These are phyloP conservation scores for Druon quercuslanigerum DNA, from an alignment of 1,140 invertebrate species.

Conservation along the genomic window DNA sequence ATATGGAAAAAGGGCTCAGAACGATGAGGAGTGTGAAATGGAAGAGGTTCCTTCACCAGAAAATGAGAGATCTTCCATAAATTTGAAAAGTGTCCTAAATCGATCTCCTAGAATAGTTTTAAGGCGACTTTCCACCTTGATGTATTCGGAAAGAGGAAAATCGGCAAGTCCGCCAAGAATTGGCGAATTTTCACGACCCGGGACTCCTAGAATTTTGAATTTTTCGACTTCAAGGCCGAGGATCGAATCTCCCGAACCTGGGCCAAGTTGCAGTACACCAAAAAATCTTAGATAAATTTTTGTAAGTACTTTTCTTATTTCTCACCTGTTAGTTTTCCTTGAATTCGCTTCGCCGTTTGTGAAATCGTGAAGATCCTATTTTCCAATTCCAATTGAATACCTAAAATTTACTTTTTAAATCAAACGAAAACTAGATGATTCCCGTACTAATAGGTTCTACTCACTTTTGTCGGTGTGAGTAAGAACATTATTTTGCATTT, in stretches of 20 bases:
- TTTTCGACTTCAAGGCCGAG: neutral
- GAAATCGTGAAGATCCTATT: slow-evolving; percentile 66
- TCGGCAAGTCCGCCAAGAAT: slow-evolving; percentile 38
- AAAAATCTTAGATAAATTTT: neutral
- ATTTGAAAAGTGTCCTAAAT: neutral
- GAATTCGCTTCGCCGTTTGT: slow-evolving; percentile 64
- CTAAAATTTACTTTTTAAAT: slow-evolving; percentile 60
- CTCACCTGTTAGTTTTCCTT: slow-evolving; percentile 67
- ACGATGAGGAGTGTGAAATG: slow-evolving; percentile 30
- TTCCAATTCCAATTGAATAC: slow-evolving; percentile 77
- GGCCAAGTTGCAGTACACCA: slow-evolving; percentile 50
- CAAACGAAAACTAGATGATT: slow-evolving; percentile 38
- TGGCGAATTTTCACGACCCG: neutral
- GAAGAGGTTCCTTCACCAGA: neutral
- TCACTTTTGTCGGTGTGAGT: slow-evolving; percentile 77
- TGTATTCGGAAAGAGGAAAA: slow-evolving; percentile 44
- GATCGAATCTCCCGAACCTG: slow-evolving; percentile 39
- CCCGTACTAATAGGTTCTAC: slow-evolving; percentile 47
- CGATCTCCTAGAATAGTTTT: slow-evolving; percentile 54
- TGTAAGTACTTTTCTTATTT: slow-evolving; percentile 11
- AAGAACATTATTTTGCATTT: slow-evolving; percentile 77
- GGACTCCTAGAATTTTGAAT: too few relatives aligned
- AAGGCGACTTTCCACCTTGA: slow-evolving; percentile 56
- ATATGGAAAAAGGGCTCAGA: slow-evolving; percentile 45
- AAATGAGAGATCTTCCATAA: neutral